Conservation (phyloP, 2,797 vertebrate genomes). For the Syngnathus acus region DNA sequence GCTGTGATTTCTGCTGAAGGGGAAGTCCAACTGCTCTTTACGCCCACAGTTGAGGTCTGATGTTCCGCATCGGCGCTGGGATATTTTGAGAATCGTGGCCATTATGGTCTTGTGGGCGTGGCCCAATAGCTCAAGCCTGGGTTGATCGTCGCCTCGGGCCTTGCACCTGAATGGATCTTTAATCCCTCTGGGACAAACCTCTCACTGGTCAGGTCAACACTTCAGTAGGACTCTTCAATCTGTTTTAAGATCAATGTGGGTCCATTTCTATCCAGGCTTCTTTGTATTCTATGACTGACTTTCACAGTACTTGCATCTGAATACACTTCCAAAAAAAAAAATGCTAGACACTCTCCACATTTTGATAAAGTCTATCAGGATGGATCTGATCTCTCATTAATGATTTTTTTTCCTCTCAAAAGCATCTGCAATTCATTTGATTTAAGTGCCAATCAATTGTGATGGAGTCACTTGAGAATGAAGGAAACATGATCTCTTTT, state of each 20-base stretch:
- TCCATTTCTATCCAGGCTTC: neutral
- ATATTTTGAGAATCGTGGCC: conserved; percentile 54
- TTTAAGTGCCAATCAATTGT: neutral
- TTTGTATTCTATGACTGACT: neutral
- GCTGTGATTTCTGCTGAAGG: conserved; percentile 16
- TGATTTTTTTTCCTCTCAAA: neutral
- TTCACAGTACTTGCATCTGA: no score
- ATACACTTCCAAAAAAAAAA: no score
- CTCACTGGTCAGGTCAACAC: conserved; percentile 9
- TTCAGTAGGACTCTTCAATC: conserved; percentile 23
- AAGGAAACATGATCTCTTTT: neutral
- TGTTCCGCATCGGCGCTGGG: conserved; percentile 16
- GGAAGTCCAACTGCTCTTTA: conserved; percentile 19
- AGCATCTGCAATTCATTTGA: neutral
- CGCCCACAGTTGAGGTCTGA: conserved; percentile 32
- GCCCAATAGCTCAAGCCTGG: conserved; percentile 35
- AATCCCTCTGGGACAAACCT: conserved; percentile 31
- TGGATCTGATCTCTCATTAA: neutral
- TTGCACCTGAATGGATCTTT: conserved; percentile 45
- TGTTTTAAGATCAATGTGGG: conserved; percentile 24
- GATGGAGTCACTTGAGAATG: neutral
- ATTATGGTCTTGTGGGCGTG: conserved; percentile 37
- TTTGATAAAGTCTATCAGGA: neutral
- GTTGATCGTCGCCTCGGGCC: conserved; percentile 23
- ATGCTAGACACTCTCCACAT: neutral